Evolutionary conservation across 2,888 invertebrate species (phyloP), one percentile per base, ranked within the genome.

Genomic region (Parasteatoda lunata): DNA sequence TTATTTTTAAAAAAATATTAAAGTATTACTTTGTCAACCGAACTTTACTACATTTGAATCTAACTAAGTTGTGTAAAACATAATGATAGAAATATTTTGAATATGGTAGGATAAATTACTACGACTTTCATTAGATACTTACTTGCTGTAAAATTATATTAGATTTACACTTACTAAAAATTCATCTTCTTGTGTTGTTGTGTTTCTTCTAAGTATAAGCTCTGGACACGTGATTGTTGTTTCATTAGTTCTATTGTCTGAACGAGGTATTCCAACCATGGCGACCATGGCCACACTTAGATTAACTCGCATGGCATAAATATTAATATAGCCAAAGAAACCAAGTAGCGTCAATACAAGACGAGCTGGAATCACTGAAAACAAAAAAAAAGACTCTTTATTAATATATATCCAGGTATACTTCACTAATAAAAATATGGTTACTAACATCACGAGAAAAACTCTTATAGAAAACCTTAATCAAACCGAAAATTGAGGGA

Each of bases 201-300:
- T 68, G 30, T 52, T 77, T 51, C 6, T 15, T 3, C 45, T 45
- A 9, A 13, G 66, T 8, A 77, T 8, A 3, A 77, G 69, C 48
- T 77, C 69, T 5, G 69, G 68, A 13, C 77, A 77, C 9, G 54
- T 69, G 13, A 69, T 59, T 7, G 7, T 13, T 3, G 15, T 68
- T 9, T 68, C 68, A 7, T 68, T n/a, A 3, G n/a, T 7, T 6
- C 49, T 47, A 8, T 77, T 69, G 13, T 69, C 54, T 7, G 54
- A 45, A 8, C 11, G 77, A 5, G 77, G 69, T 48, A 47, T 47
- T 45, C 47, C 6, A 4, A 85, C 88, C 89, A 89, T 89, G 1
- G 89, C 88, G 15, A 89, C 77, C 51, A 89, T 82, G 6, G 89
- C 89, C 4, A 89, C 84, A 52, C 76, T 89, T 9, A 89, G 70